Percentiles rank a stretch among this genome's conserved stretches.
Evolutionary conservation across 2,888 invertebrate species (phyloP).

Genomic region (Tetheella fluctuosa): DNA sequence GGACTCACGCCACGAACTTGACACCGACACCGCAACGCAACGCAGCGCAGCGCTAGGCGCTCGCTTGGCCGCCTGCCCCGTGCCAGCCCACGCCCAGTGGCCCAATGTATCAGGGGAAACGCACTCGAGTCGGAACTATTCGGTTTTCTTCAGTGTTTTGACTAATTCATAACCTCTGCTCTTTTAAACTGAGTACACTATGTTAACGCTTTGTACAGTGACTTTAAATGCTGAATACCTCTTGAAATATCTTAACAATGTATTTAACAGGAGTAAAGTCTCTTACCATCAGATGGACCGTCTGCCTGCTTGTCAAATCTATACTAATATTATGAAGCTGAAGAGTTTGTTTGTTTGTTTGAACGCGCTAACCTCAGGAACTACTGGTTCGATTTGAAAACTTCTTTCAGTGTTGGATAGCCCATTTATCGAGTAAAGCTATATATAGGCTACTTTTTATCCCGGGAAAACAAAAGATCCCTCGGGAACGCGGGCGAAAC

Average conservation of each 20-base stretch:
- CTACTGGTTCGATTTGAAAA: no score
- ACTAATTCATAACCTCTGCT: not conserved
- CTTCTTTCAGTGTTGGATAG: no score
- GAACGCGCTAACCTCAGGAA: no score
- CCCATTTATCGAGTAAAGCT: no score
- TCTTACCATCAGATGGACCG: not conserved
- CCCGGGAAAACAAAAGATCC: no score
- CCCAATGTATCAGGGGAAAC: constrained; percentile 39
- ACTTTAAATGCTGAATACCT: not conserved
- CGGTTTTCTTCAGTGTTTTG: not conserved
- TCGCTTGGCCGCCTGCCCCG: constrained; percentile 58
- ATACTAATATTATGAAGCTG: no score
- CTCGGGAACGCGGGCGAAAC: no score
- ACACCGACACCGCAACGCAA: constrained; percentile 36
- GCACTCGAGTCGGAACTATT: constrained; percentile 39
- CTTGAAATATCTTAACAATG: not conserved
- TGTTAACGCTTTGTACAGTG: not conserved
- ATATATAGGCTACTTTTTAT: no score
- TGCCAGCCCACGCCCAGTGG: constrained; percentile 40
- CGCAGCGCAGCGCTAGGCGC: constrained; percentile 44
- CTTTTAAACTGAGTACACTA: not conserved
- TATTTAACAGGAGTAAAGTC: not conserved
- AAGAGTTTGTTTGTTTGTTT: no score
- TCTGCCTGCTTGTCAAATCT: not conserved
- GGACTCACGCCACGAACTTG: constrained; percentile 40